Evolutionary conservation across 2,888 invertebrate genomes (phyloP).

Genomic region (Lathronympha strigana): DNA sequence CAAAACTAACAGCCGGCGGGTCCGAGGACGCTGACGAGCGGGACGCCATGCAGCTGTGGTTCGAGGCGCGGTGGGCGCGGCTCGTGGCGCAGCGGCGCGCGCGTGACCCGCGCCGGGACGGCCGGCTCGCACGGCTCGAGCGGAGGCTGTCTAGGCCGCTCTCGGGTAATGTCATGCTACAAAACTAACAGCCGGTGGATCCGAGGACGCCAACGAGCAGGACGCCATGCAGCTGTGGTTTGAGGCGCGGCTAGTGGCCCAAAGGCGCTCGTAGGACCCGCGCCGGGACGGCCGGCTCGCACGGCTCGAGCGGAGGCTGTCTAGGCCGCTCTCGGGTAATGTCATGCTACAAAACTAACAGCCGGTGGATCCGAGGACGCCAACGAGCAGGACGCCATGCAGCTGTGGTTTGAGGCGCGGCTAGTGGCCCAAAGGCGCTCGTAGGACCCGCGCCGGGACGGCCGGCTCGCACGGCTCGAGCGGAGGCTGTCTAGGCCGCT

Average conservation of each 20-base stretch:
- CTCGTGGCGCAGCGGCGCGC: conserved; percentile 68
- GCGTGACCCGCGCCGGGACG: conserved; percentile 56
- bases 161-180: conserved; percentile 31
- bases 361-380: conserved; percentile 51
- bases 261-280: conserved; percentile 62
- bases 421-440: conserved; percentile 68
- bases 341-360: conserved; percentile 13
- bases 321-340: conserved; percentile 48
- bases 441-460: conserved; percentile 56
- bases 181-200: conserved; percentile 29
- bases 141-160: conserved; percentile 56
- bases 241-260: conserved; percentile 72
- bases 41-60: conserved; percentile 77
- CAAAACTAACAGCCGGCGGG: conserved; percentile 31
- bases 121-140: conserved; percentile 62
- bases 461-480: conserved; percentile 62
- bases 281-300: conserved; percentile 58
- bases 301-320: conserved; percentile 61
- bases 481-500: conserved; percentile 56
- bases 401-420: conserved; percentile 76
- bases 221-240: conserved; percentile 79
- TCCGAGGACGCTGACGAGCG: conserved; percentile 66
- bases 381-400: conserved; percentile 75
- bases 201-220: conserved; percentile 65
- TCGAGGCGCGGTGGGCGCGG: conserved; percentile 75